Evolutionary conservation across 2,797 vertebrate genomes (phyloP).

Genomic region (Enteromius radiatus): DNA sequence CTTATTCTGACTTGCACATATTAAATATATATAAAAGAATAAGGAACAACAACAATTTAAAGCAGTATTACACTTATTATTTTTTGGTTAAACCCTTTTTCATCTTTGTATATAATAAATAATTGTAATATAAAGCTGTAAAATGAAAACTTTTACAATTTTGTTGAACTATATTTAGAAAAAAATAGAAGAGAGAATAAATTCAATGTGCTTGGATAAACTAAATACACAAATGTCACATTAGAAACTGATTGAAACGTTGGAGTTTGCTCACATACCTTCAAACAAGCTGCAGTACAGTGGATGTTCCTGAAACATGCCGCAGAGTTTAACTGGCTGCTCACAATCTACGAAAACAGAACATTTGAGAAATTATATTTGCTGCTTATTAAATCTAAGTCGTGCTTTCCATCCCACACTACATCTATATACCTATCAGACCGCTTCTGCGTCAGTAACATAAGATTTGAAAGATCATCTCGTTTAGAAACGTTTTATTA

Average conservation of each 20-base stretch:
- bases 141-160: background rate
- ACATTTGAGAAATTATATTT: background rate
- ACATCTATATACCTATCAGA: background rate
- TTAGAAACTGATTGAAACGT: background rate
- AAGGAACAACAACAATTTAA: too few species aligned
- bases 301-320: constrained; percentile 67
- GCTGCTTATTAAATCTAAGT: background rate
- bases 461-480: background rate
- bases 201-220: background rate
- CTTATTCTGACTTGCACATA: too few species aligned
- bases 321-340: background rate
- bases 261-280: constrained; percentile 66
- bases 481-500: background rate
- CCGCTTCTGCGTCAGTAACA: background rate
- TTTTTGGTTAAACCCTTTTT: too few species aligned
- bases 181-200: too few species aligned
- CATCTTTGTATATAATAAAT: too few species aligned
- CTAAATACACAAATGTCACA: background rate
- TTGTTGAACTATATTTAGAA: background rate
- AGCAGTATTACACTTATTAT: too few species aligned
- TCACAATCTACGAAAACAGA: constrained; percentile 55
- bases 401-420: background rate
- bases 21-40: too few species aligned
- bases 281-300: constrained; percentile 72
- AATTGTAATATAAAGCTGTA: background rate